Percentiles rank a stretch among this genome's conserved stretches.
These are phyloP conservation scores for Conger conger DNA, from an alignment of 2,113 vertebrate genomes.

Conservation along the genomic window DNA sequence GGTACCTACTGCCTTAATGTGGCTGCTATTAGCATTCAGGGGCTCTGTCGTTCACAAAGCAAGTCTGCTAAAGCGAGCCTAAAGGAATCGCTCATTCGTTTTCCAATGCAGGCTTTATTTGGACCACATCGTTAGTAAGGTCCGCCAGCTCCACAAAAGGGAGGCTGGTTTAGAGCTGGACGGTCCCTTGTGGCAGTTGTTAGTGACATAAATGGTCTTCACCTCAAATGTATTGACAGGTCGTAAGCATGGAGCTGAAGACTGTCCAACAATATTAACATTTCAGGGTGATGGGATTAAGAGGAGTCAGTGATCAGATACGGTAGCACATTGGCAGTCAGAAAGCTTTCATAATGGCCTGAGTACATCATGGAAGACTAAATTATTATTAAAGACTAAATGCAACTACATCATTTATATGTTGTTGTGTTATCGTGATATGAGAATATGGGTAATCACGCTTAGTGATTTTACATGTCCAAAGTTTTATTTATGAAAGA, in stretches of 20 bases:
- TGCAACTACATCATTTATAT: no score
- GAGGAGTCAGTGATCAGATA: background rate
- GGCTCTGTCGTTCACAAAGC: background rate
- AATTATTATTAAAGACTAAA: background rate
- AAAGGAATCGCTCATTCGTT: background rate
- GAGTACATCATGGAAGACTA: background rate
- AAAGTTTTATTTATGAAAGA: background rate
- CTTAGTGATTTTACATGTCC: no score
- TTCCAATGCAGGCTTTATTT: background rate
- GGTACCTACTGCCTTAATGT: background rate
- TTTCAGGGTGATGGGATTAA: background rate
- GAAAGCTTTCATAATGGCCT: background rate
- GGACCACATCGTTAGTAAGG: background rate
- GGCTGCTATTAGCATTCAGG: background rate
- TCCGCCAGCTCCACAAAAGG: background rate
- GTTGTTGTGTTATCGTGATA: no score
- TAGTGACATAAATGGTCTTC: background rate
- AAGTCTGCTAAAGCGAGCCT: background rate
- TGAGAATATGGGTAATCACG: no score
- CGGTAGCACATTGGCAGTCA: background rate
- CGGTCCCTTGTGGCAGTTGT: background rate
- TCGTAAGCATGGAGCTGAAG: background rate
- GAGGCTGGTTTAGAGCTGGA: background rate
- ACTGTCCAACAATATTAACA: background rate
- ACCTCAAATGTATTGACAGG: background rate